Percentiles rank a stretch among this genome's conserved stretches.
These are phyloP conservation scores for Catocala fraxini DNA, from an alignment of 2,888 invertebrate genomes.

Conservation along the genomic window DNA sequence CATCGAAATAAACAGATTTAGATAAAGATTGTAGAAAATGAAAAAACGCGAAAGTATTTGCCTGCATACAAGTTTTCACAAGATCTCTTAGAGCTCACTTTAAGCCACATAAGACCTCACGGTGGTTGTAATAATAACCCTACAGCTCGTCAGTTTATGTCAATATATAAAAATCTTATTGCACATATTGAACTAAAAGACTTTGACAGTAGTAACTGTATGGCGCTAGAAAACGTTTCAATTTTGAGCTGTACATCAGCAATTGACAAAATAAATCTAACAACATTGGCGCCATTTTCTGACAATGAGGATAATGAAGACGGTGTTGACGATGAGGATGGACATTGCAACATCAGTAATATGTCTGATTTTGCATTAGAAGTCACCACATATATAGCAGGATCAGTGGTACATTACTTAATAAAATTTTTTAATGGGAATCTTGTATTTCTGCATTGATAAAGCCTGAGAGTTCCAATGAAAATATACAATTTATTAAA, in stretches of 20 bases:
- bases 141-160: constrained; percentile 34
- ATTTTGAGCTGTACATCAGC: constrained; percentile 15
- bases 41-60: constrained; percentile 8
- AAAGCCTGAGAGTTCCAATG: too few relatives aligned
- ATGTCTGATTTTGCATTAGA: too few relatives aligned
- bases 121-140: constrained; percentile 21
- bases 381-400: too few relatives aligned
- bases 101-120: constrained; percentile 16
- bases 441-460: too few relatives aligned
- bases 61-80: constrained; percentile 11
- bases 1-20: too few relatives aligned
- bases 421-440: too few relatives aligned
- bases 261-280: constrained; percentile 15
- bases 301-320: too few relatives aligned
- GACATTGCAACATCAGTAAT: too few relatives aligned
- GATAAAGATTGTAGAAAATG: neutral
- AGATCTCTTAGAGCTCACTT: constrained; percentile 23
- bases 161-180: constrained; percentile 39
- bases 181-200: constrained; percentile 21
- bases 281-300: neutral
- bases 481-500: too few relatives aligned
- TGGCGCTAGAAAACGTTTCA: constrained; percentile 6
- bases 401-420: too few relatives aligned
- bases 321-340: too few relatives aligned
- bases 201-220: constrained; percentile 14